Evolutionary conservation across 2,113 vertebrate species (phyloP), one percentile per base, ranked within the genome.

Genomic region (Lepisosteus osseus): DNA sequence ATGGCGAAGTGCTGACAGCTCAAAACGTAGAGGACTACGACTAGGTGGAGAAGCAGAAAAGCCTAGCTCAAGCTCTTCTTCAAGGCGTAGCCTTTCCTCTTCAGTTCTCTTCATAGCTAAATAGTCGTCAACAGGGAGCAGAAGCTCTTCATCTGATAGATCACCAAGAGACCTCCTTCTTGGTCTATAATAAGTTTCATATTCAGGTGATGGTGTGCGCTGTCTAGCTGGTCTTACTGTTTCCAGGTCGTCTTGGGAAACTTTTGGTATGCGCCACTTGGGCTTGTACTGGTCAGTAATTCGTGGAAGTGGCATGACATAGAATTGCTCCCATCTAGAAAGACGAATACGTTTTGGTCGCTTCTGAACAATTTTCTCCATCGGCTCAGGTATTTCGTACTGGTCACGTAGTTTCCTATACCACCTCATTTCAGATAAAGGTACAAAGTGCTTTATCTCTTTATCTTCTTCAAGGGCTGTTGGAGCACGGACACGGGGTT

Each of bases 391-490:
- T 93, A 99, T 97, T 88, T 99, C 97, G 1, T 93, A 98, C 15
- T 98, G 95, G 82, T 99, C 97, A 61, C 97, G 85, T n/a, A 99
- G 82, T 77, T 90, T 97, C 88, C 95, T 98, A 81, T 99, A 99
- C 97, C 97, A 99, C 78, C 97, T 99, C 95, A 99, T 98, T 77
- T 99, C 96, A 67, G 97, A 99, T 75, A 97, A 87, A 14, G 97
- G 97, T 77, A 95, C 90, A 74, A 93, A 99, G 72, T 96, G 92
- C 86, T 99, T 99, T 67, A 99, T 99, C 72, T 76, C 91, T 42
- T 94, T 90, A 67, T 99, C 95, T 86, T 98, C 95, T 75, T 97
- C 93, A 47, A 96, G 83, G 67, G 85, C 82, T 40, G 88, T 75
- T 0, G 84, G 90, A 77, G 85, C 92, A 44, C 81, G 72, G 59